Base-by-base conservation (phyloP, 2,797 vertebrate genomes). In the Valencia hispanica region DNA sequence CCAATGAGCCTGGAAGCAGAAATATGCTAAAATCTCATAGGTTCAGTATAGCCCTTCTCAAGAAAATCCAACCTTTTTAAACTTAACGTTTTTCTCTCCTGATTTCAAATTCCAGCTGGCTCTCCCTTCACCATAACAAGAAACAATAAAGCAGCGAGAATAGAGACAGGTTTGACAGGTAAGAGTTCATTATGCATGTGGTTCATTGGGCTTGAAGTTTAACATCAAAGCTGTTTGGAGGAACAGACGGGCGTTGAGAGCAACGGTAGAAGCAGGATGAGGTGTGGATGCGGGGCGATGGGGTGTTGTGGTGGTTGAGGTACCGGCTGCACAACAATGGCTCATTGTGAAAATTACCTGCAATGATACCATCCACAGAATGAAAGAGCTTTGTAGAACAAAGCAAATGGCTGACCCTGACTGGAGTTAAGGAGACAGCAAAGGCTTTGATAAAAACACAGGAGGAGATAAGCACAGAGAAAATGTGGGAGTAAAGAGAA, bases 1-100 rank as follows among this genome's bases (percentile, higher is more conserved):
- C 98, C 98, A 99, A 71, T 98, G 97, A 81, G 98, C 97, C 98
- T 99, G 61, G 22, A 75, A 74, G 86, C n/a, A 81, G 63, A 85
- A 69, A 85, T 72, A 57, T 25, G 57, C 50, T 36, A 41, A 78
- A 77, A 79, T 68, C 74, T 65, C 72, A 57, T 43, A 48, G 68
- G 80, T 82, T 80, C 70, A 51, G 32, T 70, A 78, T 83, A 39
- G 45, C 79, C 81, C 87, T 83, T 85, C 77, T 68, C 71, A 22
- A 79, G 79, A 70, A 78, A 70, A 87, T 84, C 79, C 34, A 76
- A 75, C 68, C 32, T 75, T 74, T 72, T 80, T 73, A 77, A 79
- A 53, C 68, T 63, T 69, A 82, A 86, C 79, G 72, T 81, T 78
- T 71, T 72, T 80, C 55, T 73, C 86, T 45, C 14, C 65, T 27